Evolutionary conservation across 2,888 invertebrate genomes (phyloP), one percentile per base, ranked within the genome.

Genomic region (Exocentrus adspersus): DNA sequence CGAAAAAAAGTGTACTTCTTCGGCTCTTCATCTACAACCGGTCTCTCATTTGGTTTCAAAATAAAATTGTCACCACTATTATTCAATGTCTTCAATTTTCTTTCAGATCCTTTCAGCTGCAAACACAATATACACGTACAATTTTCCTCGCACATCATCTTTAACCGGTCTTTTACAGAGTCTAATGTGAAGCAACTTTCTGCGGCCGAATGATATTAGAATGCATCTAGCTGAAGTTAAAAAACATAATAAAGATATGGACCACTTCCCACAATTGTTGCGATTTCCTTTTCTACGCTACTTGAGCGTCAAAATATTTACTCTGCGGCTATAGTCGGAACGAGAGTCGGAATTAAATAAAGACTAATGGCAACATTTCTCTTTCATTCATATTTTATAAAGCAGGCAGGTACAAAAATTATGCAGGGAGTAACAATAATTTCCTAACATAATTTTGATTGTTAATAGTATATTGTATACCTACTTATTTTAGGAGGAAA

Each of bases 61-160:
- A 88, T 87, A 75, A 87, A 87, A 69, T 82, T 80, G 48, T 79
- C 78, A 9, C 65, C 45, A 17, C 61, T 85, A 73, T 64, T 64
- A 51, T 85, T 85, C 68, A 80, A 78, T 81, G 83, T 73, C 77
- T 78, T 69, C 80, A 84, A 50, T 83, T 84, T 79, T 83, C 85
- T 74, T 65, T 86, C 87, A 79, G 86, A 89, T 73, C 87, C 87
- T 75, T 87, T 88, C 74, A 92, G 82, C 80, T 92, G 91, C 70
- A 90, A 87, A 81, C 92, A 92, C 77, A 92, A 85, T 78, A 90
- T 87, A 83, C 92, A 92, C 74, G 85, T 85, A 82, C 92, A 92
- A 75, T 90, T 88, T 85, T 88, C 87, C 76, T 87, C 85, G 84
- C 91, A 91, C 85, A 87, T 87, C 90, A 90, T 90, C 63, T 20